Conservation (phyloP, 2,797 vertebrate species). For the Percopsis omiscomaycus region DNA sequence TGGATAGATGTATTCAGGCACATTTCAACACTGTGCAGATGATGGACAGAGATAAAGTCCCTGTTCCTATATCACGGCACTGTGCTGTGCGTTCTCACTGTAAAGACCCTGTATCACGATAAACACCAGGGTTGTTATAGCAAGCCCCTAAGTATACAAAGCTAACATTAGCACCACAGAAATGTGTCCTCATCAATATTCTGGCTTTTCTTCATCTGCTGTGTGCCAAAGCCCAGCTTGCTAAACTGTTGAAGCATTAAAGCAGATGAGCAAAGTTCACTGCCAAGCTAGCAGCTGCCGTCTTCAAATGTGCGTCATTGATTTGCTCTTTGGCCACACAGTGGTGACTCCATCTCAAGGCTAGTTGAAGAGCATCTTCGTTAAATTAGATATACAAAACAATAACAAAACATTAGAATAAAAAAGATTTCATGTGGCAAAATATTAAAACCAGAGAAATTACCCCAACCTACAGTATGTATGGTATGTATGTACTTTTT, state of each 20-base stretch:
- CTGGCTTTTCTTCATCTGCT: not conserved
- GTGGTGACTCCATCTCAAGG: slow-evolving; percentile 26
- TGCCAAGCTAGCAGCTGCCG: slow-evolving; percentile 12
- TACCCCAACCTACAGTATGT: too few relatives aligned
- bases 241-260: not conserved
- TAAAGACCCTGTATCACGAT: not conserved
- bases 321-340: slow-evolving; percentile 9
- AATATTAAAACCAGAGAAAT: too few relatives aligned
- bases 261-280: slow-evolving; percentile 15
- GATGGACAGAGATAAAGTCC: not conserved
- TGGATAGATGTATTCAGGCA: not conserved
- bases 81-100: not conserved
- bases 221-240: not conserved
- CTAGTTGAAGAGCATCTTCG: not conserved
- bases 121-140: not conserved
- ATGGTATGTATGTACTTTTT: too few relatives aligned
- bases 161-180: not conserved
- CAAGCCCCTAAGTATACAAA: too few relatives aligned
- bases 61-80: not conserved
- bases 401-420: too few relatives aligned
- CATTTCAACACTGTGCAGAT: not conserved
- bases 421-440: too few relatives aligned
- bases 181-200: not conserved
- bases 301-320: not conserved
- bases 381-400: too few relatives aligned